phyloP scores from a whole-genome alignment of 2,113 vertebrate species.

The Gymnarchus niloticus region DNA sequence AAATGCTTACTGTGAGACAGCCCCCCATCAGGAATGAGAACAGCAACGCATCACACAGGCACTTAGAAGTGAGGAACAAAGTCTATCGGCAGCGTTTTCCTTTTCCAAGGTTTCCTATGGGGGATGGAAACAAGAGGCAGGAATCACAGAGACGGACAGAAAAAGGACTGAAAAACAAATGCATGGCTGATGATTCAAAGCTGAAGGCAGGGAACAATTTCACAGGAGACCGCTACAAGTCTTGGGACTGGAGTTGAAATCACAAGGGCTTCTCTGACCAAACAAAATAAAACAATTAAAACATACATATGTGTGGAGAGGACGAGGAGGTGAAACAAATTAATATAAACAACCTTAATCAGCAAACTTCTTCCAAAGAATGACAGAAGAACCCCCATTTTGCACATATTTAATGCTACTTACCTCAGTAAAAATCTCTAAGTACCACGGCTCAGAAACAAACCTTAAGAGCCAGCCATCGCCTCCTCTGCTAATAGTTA shows the following conservation, averaged over 20 bases:
- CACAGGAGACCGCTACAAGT: too few relatives aligned
- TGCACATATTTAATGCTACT: too few relatives aligned
- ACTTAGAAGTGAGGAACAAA: neutral
- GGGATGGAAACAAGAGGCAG: neutral
- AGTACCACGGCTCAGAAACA: neutral
- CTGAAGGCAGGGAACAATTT: too few relatives aligned
- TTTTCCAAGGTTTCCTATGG: neutral
- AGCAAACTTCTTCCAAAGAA: neutral
- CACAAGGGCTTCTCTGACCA: too few relatives aligned
- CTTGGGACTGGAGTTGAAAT: too few relatives aligned
- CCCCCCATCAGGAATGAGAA: neutral
- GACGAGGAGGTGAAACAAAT: neutral
- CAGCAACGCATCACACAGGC: neutral
- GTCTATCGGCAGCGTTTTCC: neutral
- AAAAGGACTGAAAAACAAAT: neutral
- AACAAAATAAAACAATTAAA: neutral
- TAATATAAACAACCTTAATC: neutral
- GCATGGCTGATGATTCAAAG: too few relatives aligned
- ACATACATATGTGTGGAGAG: neutral
- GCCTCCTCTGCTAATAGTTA: neutral
- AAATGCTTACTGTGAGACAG: neutral
- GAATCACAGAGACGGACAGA: neutral
- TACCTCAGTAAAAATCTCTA: too few relatives aligned
- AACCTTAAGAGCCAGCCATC: neutral
- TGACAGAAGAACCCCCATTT: neutral